These are phyloP conservation scores for Orius insidiosus DNA, from an alignment of 1,140 invertebrate genomes.

Conservation along the genomic window DNA sequence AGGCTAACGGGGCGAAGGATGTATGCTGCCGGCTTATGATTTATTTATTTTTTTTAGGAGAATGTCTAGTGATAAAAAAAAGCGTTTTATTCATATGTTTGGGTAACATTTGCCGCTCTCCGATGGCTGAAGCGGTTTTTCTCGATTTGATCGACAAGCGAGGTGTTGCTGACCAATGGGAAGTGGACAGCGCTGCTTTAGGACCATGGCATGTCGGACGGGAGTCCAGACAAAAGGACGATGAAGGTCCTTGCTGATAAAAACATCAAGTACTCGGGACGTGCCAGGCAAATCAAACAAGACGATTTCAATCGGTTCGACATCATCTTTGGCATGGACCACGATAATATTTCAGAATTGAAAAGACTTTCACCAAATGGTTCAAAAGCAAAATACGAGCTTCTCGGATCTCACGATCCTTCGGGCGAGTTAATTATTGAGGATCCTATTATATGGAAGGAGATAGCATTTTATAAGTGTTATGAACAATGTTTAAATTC, in stretches of 20 bases:
- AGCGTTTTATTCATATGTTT: conserved; percentile 22
- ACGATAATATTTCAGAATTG: conserved; percentile 56
- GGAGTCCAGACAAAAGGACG: conserved; percentile 58
- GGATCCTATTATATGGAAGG: conserved; percentile 72
- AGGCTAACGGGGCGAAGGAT: no score
- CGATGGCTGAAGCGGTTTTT: conserved; percentile 86
- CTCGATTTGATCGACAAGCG: conserved; percentile 44
- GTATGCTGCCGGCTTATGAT: no score
- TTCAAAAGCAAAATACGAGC: conserved; percentile 47
- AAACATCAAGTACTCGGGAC: conserved; percentile 10
- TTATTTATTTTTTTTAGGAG: no score
- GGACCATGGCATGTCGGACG: conserved; percentile 71
- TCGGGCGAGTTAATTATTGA: conserved; percentile 57
- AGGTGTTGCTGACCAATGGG: conserved; percentile 45
- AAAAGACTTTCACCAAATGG: conserved; percentile 36
- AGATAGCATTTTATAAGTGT: conserved; percentile 49
- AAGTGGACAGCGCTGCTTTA: conserved; percentile 75
- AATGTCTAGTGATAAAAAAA: conserved; percentile 5
- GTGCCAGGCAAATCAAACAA: conserved; percentile 35
- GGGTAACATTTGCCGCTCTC: conserved; percentile 88
- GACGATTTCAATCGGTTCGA: conserved; percentile 62
- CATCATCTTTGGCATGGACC: conserved; percentile 84
- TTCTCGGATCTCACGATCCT: conserved; percentile 69
- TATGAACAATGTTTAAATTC: conserved; percentile 50
- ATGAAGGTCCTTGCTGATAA: conserved; percentile 42